Evolutionary conservation across 1,140 invertebrate species (phyloP), one percentile per base, ranked within the genome.

Genomic region (Leptinotarsa lineolata): DNA sequence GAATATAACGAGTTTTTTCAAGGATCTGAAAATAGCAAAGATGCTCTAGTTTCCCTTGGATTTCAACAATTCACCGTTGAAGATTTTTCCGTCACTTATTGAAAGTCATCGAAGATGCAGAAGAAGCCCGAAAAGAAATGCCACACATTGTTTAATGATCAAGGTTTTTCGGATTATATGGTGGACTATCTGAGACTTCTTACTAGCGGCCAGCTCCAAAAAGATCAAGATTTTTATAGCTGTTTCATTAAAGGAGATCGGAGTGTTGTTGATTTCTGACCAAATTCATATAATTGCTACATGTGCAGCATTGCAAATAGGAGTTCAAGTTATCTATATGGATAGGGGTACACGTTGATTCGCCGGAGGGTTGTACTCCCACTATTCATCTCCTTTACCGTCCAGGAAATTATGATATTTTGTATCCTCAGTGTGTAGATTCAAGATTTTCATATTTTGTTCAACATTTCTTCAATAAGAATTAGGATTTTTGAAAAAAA

Each of bases 201-300:
- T 69, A 97, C 97, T 12, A 98, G 96, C 73, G 96, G 95, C 13
- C 94, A 97, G 84, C 88, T 99, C 24, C 95, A 98, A 85, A 93
- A 93, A 78, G 93, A 98, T 78, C 90, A 93, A 65, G 94, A 97
- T 20, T 98, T 98, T 85, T 99, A 96, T 85, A 91, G 92, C 79
- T 94, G 96, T 85, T 99, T 99, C 82, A 96, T 99, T 79, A 97
- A 99, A 85, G 96, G 96, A 18, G 91, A 92, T 79, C 89, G 93
- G 80, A 93, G 93, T 63, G 81, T 89, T 46, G 84, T 85, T 72
- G 90, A 91, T 80, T 92, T 92, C 80, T 81, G 97, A 99, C 85
- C 97, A 99, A 83, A 97, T 99, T 85, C 97, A 99, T 85, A 98
- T 99, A 74, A 98, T 97, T 82, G 96, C 96, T 18, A 87, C 99